A percentile compares a stretch with the other conserved stretches of the same genome.
Conservation (phyloP, 2,888 invertebrate species). For the Limenitis camilla region DNA sequence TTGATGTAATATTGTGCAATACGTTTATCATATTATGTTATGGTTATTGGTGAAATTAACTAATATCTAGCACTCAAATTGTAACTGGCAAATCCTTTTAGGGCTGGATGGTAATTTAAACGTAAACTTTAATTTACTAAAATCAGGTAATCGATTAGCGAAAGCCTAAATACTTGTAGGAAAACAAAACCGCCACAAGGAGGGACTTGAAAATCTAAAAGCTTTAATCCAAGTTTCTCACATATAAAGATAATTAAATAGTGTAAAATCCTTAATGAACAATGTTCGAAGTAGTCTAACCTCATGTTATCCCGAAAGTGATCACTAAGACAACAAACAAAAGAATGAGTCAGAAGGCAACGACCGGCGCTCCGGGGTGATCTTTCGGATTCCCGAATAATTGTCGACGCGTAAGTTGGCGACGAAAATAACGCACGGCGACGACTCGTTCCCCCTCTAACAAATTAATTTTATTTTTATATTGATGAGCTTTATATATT, state of each 20-base stretch:
- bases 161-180: no score
- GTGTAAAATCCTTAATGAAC: conserved; percentile 6
- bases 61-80: no score
- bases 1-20: no score
- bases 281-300: conserved; percentile 6
- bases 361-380: conserved; percentile 68
- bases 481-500: conserved; percentile 65
- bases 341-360: conserved; percentile 65
- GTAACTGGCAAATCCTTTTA: no score
- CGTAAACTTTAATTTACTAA: no score
- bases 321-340: conserved; percentile 40
- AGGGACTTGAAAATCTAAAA: no score
- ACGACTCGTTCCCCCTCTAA: conserved; percentile 55
- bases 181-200: no score
- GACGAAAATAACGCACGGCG: conserved; percentile 63
- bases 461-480: conserved; percentile 69
- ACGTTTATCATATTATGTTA: no score
- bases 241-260: background rate
- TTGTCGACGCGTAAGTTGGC: conserved; percentile 67
- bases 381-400: conserved; percentile 72
- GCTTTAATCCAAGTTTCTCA: background rate
- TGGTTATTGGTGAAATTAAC: no score
- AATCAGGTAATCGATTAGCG: no score
- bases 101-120: no score
- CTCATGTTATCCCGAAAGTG: conserved; percentile 19